These are phyloP conservation scores for Periparus ater DNA, from an alignment of 2,797 vertebrate species.

Conservation along the genomic window DNA sequence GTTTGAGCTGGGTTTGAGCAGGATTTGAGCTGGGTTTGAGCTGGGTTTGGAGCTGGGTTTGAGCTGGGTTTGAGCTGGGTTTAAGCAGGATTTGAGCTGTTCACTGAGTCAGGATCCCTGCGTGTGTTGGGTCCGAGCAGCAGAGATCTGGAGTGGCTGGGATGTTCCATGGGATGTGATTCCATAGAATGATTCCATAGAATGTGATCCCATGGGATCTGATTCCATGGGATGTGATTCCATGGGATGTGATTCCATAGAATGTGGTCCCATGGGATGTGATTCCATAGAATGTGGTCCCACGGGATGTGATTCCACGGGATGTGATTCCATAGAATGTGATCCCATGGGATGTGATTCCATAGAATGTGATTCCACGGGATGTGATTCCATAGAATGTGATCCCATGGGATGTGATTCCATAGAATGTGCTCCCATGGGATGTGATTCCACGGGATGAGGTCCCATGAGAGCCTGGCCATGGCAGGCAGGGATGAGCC, in stretches of 20 bases:
- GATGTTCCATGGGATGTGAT: neutral
- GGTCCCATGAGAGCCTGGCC: rapidly evolving
- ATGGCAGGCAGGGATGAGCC: neutral
- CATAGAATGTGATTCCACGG: rapidly evolving
- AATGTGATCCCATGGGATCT: rapidly evolving
- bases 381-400: neutral
- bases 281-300: rapidly evolving
- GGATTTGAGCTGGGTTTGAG: neutral
- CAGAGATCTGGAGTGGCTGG: rapidly evolving
- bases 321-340: neutral
- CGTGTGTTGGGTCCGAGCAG: rapidly evolving
- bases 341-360: neutral
- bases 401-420: neutral
- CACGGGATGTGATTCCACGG: rapidly evolving
- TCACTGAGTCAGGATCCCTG: rapidly evolving
- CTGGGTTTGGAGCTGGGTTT: neutral
- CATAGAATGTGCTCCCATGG: rapidly evolving
- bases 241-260: rapidly evolving
- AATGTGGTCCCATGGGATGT: rapidly evolving
- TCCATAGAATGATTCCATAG: rapidly evolving
- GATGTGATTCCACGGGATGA: rapidly evolving
- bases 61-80: neutral
- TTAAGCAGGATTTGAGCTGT: neutral
- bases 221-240: rapidly evolving
- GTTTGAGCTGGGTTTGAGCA: neutral